Conservation (phyloP, 2,113 vertebrate species). For the Heliornis fulica region DNA sequence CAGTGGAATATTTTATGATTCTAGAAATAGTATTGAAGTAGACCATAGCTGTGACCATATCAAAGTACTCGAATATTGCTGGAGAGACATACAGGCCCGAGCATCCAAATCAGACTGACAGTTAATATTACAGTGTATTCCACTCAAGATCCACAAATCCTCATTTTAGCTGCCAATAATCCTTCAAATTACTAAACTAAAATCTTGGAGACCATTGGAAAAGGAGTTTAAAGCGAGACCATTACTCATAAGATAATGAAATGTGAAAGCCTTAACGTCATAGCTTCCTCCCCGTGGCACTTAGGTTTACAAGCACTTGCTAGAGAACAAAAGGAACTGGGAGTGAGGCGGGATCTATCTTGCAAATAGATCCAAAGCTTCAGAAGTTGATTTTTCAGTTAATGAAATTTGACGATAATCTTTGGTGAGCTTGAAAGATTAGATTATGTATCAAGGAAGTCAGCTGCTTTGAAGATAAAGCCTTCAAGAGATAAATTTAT, state of each 20-base stretch:
- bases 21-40: not conserved
- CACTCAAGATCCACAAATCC: not conserved
- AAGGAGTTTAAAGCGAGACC: not conserved
- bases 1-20: not conserved
- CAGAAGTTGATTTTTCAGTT: not conserved
- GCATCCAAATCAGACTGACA: constrained; percentile 41
- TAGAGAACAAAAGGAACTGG: not conserved
- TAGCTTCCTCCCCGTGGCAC: not conserved
- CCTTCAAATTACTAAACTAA: not conserved
- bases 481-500: not conserved
- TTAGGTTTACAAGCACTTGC: not conserved
- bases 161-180: constrained; percentile 29
- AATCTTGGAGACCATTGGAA: not conserved
- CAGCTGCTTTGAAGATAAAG: not conserved
- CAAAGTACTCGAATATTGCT: not conserved
- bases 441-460: not conserved
- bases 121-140: not conserved
- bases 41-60: constrained; percentile 35
- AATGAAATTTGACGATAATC: not conserved
- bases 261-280: not conserved
- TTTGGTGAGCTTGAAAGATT: not conserved
- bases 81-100: not conserved
- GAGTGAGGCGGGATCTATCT: not conserved
- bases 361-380: not conserved
- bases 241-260: not conserved